These are phyloP conservation scores for Tiaroga cobitis DNA, from an alignment of 2,797 vertebrate genomes.

Conservation along the genomic window DNA sequence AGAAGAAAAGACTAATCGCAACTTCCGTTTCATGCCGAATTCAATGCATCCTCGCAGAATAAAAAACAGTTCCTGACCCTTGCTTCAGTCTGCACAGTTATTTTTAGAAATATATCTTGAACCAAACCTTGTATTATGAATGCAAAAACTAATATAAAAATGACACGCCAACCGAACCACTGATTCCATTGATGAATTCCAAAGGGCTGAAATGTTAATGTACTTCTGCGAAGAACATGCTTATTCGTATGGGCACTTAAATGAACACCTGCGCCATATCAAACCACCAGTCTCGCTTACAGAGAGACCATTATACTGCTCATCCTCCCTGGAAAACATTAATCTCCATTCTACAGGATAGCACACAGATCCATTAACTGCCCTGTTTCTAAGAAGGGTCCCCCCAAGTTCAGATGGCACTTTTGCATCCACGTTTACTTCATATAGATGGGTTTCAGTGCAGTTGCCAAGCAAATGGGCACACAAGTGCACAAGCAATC, in stretches of 20 bases:
- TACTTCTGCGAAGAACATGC: neutral
- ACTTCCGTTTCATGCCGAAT: neutral
- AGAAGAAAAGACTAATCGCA: neutral
- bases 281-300: neutral
- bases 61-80: neutral
- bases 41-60: neutral
- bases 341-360: conserved; percentile 27
- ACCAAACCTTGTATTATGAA: neutral
- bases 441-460: conserved; percentile 7
- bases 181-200: conserved; percentile 9
- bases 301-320: neutral
- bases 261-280: conserved; percentile 13
- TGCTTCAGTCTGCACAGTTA: neutral
- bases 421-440: conserved; percentile 12
- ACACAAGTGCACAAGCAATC: conserved; percentile 5
- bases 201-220: neutral
- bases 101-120: neutral
- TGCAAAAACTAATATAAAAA: neutral
- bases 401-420: conserved; percentile 11
- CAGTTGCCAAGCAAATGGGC: conserved; percentile 35
- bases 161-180: neutral
- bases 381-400: conserved; percentile 10
- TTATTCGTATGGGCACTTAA: neutral
- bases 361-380: conserved; percentile 45
- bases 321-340: conserved; percentile 15